phyloP scores from a whole-genome alignment of 2,113 vertebrate species.

The Tenrec ecaudatus region DNA sequence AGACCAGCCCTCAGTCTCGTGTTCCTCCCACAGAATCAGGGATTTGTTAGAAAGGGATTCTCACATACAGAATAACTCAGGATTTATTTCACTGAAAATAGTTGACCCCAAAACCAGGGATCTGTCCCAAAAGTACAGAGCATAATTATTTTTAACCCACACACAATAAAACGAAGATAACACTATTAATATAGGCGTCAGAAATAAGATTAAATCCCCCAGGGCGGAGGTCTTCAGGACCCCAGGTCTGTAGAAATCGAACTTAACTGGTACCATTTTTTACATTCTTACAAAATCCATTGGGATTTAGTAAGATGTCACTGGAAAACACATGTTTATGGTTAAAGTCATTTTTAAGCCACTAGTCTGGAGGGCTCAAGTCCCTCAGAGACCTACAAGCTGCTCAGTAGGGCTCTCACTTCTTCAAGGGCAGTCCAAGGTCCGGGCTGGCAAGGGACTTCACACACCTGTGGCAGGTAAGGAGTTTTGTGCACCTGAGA shows the following conservation, averaged over 20 bases:
- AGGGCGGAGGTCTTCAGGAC: background rate
- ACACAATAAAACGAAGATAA: background rate
- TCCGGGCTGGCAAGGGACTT: background rate
- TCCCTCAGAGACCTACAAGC: background rate
- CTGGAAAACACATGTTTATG: background rate
- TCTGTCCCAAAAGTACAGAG: background rate
- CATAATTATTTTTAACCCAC: background rate
- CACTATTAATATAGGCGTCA: background rate
- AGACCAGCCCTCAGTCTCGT: too few relatives aligned
- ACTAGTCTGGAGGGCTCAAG: background rate
- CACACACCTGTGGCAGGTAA: background rate
- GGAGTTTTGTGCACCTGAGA: background rate
- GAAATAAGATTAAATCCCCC: background rate
- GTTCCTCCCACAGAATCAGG: too few relatives aligned
- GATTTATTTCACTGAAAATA: background rate
- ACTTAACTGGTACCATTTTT: too few relatives aligned
- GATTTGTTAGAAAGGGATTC: background rate
- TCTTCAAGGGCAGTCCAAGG: background rate
- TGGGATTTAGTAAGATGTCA: too few relatives aligned
- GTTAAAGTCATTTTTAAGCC: slow-evolving; percentile 27
- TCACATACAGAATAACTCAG: background rate
- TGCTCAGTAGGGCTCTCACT: background rate
- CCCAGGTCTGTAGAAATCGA: background rate
- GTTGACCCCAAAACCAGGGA: background rate
- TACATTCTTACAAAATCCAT: too few relatives aligned